Conservation (phyloP, 2,888 invertebrate genomes). For the Opisthograptis luteolata region DNA sequence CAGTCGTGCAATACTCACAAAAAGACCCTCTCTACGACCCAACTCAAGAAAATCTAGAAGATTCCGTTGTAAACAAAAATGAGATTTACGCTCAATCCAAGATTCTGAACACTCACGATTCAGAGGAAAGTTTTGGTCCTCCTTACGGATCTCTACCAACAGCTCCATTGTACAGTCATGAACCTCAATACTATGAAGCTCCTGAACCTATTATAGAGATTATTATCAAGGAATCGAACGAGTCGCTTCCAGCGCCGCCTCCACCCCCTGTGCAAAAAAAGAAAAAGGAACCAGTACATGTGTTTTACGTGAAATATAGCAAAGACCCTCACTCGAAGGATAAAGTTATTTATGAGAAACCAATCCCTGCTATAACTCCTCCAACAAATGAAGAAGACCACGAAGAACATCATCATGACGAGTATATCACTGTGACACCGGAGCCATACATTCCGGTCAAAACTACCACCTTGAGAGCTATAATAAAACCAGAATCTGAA, state of each 20-base stretch:
- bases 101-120: conserved; percentile 73
- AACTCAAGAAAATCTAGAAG: conserved; percentile 75
- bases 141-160: conserved; percentile 73
- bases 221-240: conserved; percentile 95
- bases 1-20: conserved; percentile 91
- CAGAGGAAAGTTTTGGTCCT: conserved; percentile 76
- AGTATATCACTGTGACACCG: conserved; percentile 83
- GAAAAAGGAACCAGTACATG: conserved; percentile 93
- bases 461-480: conserved; percentile 91
- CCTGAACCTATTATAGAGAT: conserved; percentile 97
- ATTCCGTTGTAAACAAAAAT: conserved; percentile 69
- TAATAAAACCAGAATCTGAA: conserved; percentile 94
- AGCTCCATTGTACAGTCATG: conserved; percentile 78
- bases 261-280: conserved; percentile 78
- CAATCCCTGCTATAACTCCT: conserved; percentile 91
- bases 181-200: conserved; percentile 86
- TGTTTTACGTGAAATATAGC: conserved; percentile 95
- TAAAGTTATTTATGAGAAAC: conserved; percentile 91
- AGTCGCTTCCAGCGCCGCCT: conserved; percentile 88
- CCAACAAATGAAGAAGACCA: conserved; percentile 87
- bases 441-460: conserved; percentile 84
- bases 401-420: conserved; percentile 74
- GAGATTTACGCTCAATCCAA: conserved; percentile 79
- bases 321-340: conserved; percentile 90
- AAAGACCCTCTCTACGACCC: conserved; percentile 90